Percentiles rank a stretch among this genome's conserved stretches.
phyloP scores from a whole-genome alignment of 2,797 vertebrate genomes.

The Kryptopterus vitreolus region DNA sequence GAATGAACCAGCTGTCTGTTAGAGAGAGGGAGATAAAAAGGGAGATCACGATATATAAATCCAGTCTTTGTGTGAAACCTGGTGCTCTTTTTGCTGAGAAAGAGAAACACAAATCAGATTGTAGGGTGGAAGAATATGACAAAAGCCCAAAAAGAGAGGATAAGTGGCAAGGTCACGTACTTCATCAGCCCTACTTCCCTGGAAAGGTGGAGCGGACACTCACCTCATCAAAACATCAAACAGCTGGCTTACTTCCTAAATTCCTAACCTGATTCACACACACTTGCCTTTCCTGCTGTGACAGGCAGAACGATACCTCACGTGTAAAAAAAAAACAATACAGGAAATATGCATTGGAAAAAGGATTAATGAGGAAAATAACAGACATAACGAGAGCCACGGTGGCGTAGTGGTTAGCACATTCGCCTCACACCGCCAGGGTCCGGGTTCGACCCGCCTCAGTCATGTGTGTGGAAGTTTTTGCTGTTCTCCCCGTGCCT shows the following conservation, averaged over 20 bases:
- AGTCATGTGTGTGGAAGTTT: too few relatives aligned
- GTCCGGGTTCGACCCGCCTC: too few relatives aligned
- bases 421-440: too few relatives aligned
- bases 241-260: conserved; percentile 9
- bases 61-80: conserved; percentile 34
- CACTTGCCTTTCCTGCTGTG: conserved; percentile 25
- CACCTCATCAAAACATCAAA: conserved; percentile 43
- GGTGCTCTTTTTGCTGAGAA: conserved; percentile 30
- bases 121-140: not conserved
- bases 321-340: conserved; percentile 36
- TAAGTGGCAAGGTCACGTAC: conserved; percentile 31
- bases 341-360: conserved; percentile 50
- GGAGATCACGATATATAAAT: conserved; percentile 28
- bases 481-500: too few relatives aligned
- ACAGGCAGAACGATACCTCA: conserved; percentile 11
- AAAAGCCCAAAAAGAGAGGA: conserved; percentile 8
- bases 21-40: not conserved
- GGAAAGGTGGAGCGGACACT: too few relatives aligned
- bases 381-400: too few relatives aligned
- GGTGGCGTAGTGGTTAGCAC: too few relatives aligned
- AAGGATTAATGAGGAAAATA: conserved; percentile 27
- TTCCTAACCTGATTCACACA: conserved; percentile 16
- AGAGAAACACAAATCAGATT: not conserved
- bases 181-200: conserved; percentile 15
- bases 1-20: conserved; percentile 53